Evolutionary conservation across 2,113 vertebrate species (phyloP), one percentile per base, ranked within the genome.

Genomic region (Paraplagusia blochii): DNA sequence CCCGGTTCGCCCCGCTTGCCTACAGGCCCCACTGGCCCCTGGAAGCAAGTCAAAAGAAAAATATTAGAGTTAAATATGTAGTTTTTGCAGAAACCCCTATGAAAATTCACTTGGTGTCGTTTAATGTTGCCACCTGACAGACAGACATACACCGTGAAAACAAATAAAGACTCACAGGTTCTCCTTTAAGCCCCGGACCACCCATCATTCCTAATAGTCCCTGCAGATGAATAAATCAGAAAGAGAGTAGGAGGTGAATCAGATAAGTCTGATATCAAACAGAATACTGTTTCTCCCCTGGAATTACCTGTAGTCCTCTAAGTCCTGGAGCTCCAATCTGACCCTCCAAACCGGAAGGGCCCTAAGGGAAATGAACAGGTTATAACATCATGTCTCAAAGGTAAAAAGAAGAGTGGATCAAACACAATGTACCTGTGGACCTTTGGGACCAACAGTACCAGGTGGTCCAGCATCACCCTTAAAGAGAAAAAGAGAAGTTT

Each of bases 391-490:
- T 29, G 22, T 29, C 22, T 29, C 22, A 29, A 29, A 29, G 22
- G 22, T 29, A 29, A 29, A 29, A 29, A 29, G 22, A 29, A 29
- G 22, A 29, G 6, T 29, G 3, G 22, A 29, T 29, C 22, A 29
- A 29, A 29, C 3, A 6, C 22, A 29, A 3, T 29, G 12, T 82
- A 95, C 94, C 93, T 85, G 85, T 48, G 91, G 90, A 1, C 94
- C 94, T 3, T 14, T 76, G 34, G 66, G 88, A 0, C 94, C 94
- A 0, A 75, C 45, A 19, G 72, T 66, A 7, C 94, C 93, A 6
- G 82, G 49, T 60, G 92, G 91, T 0, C 94, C 94, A 48, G 47
- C 40, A 19, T 94, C 93, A 10, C 94, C 94, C 94, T 95, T 72
- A 4, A 55, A 80, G 77, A 40, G 39, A 57, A 7, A 13, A 18